Conservation (phyloP, 2,888 invertebrate genomes). For the Eumerus sabulonum region DNA sequence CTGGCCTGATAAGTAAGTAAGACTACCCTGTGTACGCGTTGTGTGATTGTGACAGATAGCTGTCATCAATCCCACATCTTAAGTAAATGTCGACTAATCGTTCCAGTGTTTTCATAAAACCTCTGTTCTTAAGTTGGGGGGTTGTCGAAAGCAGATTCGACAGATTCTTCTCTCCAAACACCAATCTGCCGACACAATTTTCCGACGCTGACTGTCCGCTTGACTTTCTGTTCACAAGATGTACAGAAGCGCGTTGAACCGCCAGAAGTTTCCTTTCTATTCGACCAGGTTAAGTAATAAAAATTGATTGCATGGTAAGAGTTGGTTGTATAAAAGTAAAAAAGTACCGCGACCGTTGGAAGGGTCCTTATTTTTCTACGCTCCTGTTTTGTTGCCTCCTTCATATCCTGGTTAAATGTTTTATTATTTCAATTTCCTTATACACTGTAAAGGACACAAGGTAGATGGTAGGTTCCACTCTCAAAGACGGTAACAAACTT, state of each 20-base stretch:
- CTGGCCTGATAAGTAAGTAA: too few species aligned
- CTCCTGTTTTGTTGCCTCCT: conserved; percentile 1
- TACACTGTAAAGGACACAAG: conserved; percentile 36
- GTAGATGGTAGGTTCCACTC: conserved; percentile 41
- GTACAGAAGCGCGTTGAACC: conserved; percentile 53
- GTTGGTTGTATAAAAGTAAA: conserved; percentile 49
- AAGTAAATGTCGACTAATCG: too few species aligned
- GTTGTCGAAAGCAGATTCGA: too few species aligned
- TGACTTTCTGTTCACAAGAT: conserved; percentile 14
- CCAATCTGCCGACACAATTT: too few species aligned
- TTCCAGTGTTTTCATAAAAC: too few species aligned
- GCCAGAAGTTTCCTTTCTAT: conserved; percentile 55
- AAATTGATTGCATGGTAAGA: conserved; percentile 66
- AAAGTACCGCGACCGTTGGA: conserved; percentile 43
- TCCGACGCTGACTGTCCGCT: conserved; percentile 32
- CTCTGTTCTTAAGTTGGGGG: too few species aligned
- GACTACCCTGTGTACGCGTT: too few species aligned
- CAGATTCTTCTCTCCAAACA: too few species aligned
- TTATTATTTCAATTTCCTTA: conserved; percentile 65
- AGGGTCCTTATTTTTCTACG: background rate
- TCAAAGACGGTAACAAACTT: conserved; percentile 59
- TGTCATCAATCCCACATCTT: too few species aligned
- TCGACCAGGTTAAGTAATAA: conserved; percentile 55
- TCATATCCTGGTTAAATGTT: conserved; percentile 63
- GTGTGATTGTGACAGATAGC: too few species aligned